Base-by-base conservation (phyloP, 2,888 invertebrate species). In the Drosophila differens region DNA sequence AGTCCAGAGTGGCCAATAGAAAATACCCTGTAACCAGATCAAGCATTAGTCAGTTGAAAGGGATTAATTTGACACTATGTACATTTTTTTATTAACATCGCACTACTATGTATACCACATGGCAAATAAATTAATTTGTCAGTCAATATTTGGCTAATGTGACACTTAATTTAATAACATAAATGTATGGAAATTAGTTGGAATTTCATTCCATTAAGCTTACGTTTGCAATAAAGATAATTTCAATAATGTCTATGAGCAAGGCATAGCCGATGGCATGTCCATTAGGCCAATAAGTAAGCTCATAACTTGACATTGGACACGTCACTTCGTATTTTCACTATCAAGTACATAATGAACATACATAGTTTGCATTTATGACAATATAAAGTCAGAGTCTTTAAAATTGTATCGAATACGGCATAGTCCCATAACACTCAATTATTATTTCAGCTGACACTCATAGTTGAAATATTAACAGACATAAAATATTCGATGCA, bases 371-470 rank as follows among this genome's bases (percentile, higher is more conserved):
- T 47, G 9, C 25, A 47, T 47, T 4, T 55, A 37, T 9, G n/a
- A 28, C 28, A 25, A 35, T 25, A 16, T 33, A 22, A 54, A 10
- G 22, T 35, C 22, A 16, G 33, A 54, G 19, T 33, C 22, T n/a
- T 39, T 37, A 1, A 6, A 19, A 25, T 58, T 30, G 16, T 9
- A 25, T 41, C 9, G 39, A 57, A n/a, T 41, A 30, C 16, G 30
- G 32, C 22, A 16, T 25, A 28, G 32, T 41, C 57, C 30, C 39
- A 51, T 28, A 47, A 37, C 52, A 32, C 12, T 19, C 1, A 47
- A 32, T 66, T 55, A 37, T 63, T 63, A 57, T 60, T 37, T 28
- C 16, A 70, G 51, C 4, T 35, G n/a, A 51, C 32, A 58, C 49
- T 33, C 28, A 55, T 25, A 28, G 10, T n/a, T 39, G 12, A 28